Conservation (phyloP, 2,888 invertebrate species). For the Polia nebulosa region DNA sequence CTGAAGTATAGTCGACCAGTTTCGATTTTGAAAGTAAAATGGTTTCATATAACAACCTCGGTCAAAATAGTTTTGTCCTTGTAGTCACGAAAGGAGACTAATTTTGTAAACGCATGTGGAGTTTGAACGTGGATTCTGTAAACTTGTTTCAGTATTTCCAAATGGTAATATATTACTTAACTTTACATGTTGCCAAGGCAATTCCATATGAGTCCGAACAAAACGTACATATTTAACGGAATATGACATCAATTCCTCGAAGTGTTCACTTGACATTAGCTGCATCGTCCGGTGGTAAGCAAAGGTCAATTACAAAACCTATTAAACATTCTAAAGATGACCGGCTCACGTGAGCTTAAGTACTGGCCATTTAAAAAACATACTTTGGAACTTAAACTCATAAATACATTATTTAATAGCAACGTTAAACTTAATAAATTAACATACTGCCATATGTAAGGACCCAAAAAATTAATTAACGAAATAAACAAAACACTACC, state of each 20-base stretch:
- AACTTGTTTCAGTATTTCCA: slow-evolving; percentile 18
- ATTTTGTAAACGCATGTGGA: slow-evolving; percentile 38
- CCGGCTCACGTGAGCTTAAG: not conserved
- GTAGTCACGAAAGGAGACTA: slow-evolving; percentile 48
- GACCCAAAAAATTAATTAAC: slow-evolving; percentile 6
- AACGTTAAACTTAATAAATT: slow-evolving; percentile 3
- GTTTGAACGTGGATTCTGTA: slow-evolving; percentile 25
- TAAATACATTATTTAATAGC: not conserved
- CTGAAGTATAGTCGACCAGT: slow-evolving; percentile 13
- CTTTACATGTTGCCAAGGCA: slow-evolving; percentile 38
- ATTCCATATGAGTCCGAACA: slow-evolving; percentile 9
- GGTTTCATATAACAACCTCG: slow-evolving; percentile 44
- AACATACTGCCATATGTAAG: not conserved
- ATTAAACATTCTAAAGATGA: slow-evolving; percentile 33
- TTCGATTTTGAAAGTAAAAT: slow-evolving; percentile 48
- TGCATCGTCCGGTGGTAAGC: slow-evolving; percentile 14
- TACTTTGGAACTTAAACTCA: not conserved
- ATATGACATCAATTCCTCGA: slow-evolving; percentile 37
- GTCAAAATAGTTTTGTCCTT: slow-evolving; percentile 51
- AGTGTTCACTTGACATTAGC: slow-evolving; percentile 21
- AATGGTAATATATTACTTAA: slow-evolving; percentile 38
- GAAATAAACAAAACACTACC: slow-evolving; percentile 19
- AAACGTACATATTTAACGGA: slow-evolving; percentile 25
- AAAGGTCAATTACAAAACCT: slow-evolving; percentile 34
- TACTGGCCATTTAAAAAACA: not conserved